Evolutionary conservation across 2,797 vertebrate species (phyloP).

Genomic region (Holocentrus rufus): DNA sequence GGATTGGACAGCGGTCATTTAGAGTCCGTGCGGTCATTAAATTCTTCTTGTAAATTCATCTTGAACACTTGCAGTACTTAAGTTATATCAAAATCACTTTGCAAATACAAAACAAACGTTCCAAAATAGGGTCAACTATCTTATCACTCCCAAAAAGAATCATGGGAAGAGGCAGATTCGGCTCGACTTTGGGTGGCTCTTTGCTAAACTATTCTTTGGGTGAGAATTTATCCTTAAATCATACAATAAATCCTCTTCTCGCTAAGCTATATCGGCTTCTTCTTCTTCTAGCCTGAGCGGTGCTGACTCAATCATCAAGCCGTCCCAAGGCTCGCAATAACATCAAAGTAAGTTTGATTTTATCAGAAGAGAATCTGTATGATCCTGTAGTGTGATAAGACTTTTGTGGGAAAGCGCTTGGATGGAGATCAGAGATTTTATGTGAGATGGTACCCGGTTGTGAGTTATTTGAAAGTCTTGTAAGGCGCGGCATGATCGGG

Average conservation of each 20-base stretch:
- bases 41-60: background rate
- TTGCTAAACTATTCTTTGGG: conserved; percentile 33
- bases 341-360: conserved; percentile 67
- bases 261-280: conserved; percentile 25
- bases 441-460: background rate
- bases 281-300: conserved; percentile 42
- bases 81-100: background rate
- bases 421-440: conserved; percentile 58
- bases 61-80: background rate
- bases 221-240: conserved; percentile 40
- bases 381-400: conserved; percentile 31
- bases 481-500: conserved; percentile 34
- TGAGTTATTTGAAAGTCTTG: conserved; percentile 52
- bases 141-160: background rate
- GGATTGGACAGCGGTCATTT: background rate
- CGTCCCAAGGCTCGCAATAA: conserved; percentile 38
- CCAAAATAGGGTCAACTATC: background rate
- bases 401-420: conserved; percentile 42
- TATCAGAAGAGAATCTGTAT: conserved; percentile 57
- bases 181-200: conserved; percentile 20
- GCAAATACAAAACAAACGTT: background rate
- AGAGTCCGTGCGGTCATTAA: background rate
- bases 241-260: conserved; percentile 48
- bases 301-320: conserved; percentile 53
- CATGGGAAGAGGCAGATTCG: background rate